A percentile compares a stretch with the other conserved stretches of the same genome.
Conservation (phyloP, 2,113 vertebrate species). For the Naja naja region DNA sequence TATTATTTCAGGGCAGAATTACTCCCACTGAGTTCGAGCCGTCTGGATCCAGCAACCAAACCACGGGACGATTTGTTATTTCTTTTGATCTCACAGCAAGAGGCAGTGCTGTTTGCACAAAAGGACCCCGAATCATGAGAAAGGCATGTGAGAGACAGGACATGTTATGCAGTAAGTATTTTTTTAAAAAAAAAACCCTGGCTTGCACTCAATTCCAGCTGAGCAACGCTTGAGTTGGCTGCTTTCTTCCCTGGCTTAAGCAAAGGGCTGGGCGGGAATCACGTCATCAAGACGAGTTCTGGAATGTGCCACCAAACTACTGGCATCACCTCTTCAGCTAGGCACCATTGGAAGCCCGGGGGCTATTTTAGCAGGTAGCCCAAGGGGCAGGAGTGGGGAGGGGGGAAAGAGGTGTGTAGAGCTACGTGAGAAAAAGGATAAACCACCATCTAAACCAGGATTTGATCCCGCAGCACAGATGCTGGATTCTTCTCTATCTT, state of each 20-base stretch:
- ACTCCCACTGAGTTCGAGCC: background rate
- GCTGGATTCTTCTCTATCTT: background rate
- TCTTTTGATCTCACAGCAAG: background rate
- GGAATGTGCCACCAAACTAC: background rate
- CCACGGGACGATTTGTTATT: too few relatives aligned
- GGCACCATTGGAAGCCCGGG: constrained; percentile 24
- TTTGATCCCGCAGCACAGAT: background rate
- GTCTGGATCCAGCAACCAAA: background rate
- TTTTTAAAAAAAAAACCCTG: background rate
- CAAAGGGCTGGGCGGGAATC: constrained; percentile 29
- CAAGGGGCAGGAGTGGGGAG: background rate
- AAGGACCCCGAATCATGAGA: background rate
- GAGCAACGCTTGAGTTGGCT: constrained; percentile 2
- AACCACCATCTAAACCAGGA: background rate
- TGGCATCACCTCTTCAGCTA: accelerated
- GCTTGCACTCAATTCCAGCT: background rate
- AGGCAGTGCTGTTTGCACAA: background rate
- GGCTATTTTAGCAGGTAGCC: constrained; percentile 29
- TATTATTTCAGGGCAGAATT: background rate
- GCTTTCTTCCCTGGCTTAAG: constrained; percentile 20
- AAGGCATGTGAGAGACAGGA: background rate
- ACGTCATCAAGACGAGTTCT: constrained; percentile 36
- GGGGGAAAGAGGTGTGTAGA: background rate
- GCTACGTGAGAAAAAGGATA: background rate
- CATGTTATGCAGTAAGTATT: background rate